A percentile compares a stretch with the other conserved stretches of the same genome.
These are phyloP conservation scores for Neodiprion virginianus DNA, from an alignment of 1,140 invertebrate genomes.

Conservation along the genomic window DNA sequence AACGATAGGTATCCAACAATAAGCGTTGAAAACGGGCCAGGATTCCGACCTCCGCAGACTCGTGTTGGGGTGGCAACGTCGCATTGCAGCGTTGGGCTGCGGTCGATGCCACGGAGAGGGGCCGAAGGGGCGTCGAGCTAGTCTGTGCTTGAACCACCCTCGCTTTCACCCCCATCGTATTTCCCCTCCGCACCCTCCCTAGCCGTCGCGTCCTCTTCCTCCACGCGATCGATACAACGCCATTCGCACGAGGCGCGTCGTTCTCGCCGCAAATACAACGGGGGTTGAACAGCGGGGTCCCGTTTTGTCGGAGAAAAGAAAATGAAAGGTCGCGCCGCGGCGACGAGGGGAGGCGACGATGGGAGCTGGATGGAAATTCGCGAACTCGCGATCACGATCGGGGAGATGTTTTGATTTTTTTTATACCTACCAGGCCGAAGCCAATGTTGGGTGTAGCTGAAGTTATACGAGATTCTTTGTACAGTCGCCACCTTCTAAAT, in stretches of 20 bases:
- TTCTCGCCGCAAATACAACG: conserved; percentile 4
- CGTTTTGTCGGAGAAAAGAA: conserved; percentile 2
- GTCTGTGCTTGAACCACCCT: conserved; percentile 5
- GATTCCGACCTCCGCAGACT: conserved; percentile 22
- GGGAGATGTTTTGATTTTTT: too few species aligned
- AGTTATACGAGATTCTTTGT: too few species aligned
- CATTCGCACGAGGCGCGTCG: conserved; percentile 32
- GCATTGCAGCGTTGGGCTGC: conserved; percentile 62
- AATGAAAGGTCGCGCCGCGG: background rate
- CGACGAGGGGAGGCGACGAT: too few species aligned
- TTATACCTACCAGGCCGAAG: too few species aligned
- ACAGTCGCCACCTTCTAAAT: too few species aligned
- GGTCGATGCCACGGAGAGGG: conserved; percentile 55
- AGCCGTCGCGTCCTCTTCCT: conserved; percentile 16
- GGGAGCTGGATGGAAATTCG: too few species aligned
- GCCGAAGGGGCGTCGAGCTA: conserved; percentile 17
- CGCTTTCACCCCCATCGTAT: conserved; percentile 16
- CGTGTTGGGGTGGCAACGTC: conserved; percentile 64
- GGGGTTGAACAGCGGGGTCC: background rate
- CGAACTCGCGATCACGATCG: too few species aligned
- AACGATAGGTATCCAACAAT: background rate
- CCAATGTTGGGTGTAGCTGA: too few species aligned
- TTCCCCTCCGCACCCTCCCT: conserved; percentile 10
- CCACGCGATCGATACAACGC: conserved; percentile 50
- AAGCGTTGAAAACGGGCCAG: conserved; percentile 3